A percentile compares a stretch with the other conserved stretches of the same genome.
Evolutionary conservation across 1,140 invertebrate genomes (phyloP).

Genomic region (Eciton burchellii): DNA sequence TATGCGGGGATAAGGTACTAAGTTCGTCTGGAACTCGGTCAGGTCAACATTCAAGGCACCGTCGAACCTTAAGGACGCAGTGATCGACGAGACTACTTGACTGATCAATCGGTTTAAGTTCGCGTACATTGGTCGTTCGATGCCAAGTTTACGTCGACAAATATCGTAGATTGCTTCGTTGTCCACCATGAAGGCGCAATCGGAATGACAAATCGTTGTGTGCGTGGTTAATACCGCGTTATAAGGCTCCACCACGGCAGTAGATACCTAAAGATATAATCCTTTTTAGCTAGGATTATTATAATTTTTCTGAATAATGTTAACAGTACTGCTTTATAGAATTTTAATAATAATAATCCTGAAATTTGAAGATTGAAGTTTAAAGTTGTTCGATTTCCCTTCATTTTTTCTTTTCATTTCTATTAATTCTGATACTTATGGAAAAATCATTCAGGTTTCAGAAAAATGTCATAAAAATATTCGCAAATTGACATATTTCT

Average conservation of each 20-base stretch:
- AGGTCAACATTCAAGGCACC: conserved; percentile 69
- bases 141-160: conserved; percentile 68
- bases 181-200: conserved; percentile 73
- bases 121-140: conserved; percentile 68
- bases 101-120: conserved; percentile 72
- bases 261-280: conserved; percentile 63
- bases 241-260: conserved; percentile 70
- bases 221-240: conserved; percentile 70
- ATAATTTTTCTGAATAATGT: background rate
- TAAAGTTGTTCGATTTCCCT: background rate
- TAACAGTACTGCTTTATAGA: too few species aligned
- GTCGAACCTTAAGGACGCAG: conserved; percentile 70
- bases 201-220: conserved; percentile 68
- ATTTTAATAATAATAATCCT: too few species aligned
- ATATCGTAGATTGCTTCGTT: conserved; percentile 73
- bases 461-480: background rate
- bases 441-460: background rate
- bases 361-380: background rate
- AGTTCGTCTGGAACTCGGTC: conserved; percentile 71
- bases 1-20: conserved; percentile 71
- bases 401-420: conserved; percentile 18
- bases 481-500: background rate
- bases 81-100: conserved; percentile 71
- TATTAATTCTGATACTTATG: background rate
- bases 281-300: background rate